Evolutionary conservation across 2,888 invertebrate genomes (phyloP).

Genomic region (Cephus sareptanus): DNA sequence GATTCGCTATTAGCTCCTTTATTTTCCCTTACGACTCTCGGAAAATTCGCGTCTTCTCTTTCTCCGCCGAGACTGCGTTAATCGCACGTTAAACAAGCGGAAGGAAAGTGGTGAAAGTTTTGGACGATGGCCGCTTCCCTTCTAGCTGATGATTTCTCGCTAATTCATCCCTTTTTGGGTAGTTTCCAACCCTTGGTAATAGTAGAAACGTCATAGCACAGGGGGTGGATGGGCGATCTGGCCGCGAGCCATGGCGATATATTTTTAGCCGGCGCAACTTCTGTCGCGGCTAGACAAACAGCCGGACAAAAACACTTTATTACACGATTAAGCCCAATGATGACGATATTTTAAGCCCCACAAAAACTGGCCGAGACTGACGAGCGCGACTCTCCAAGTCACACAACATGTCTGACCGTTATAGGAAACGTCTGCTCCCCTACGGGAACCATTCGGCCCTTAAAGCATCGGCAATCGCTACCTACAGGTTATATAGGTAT

Average conservation of each 20-base stretch:
- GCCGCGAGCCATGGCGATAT: conserved; percentile 22
- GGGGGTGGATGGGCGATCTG: conserved; percentile 10
- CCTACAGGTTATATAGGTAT: background rate
- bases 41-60: background rate
- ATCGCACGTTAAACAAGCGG: background rate
- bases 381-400: background rate
- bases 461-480: background rate
- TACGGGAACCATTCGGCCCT: background rate
- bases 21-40: background rate
- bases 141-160: background rate
- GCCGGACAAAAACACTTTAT: conserved; percentile 60
- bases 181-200: background rate
- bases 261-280: conserved; percentile 14
- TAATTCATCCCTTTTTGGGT: background rate
- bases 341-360: conserved; percentile 53
- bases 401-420: background rate
- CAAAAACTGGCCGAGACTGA: conserved; percentile 34
- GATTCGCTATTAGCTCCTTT: background rate
- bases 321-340: conserved; percentile 58
- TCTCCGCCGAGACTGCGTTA: no score
- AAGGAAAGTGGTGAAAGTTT: background rate
- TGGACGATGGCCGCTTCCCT: background rate
- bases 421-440: background rate
- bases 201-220: background rate
- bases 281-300: conserved; percentile 50